Evolutionary conservation across 2,888 invertebrate genomes (phyloP), one percentile per base, ranked within the genome.

Genomic region (Anoncus sp.): DNA sequence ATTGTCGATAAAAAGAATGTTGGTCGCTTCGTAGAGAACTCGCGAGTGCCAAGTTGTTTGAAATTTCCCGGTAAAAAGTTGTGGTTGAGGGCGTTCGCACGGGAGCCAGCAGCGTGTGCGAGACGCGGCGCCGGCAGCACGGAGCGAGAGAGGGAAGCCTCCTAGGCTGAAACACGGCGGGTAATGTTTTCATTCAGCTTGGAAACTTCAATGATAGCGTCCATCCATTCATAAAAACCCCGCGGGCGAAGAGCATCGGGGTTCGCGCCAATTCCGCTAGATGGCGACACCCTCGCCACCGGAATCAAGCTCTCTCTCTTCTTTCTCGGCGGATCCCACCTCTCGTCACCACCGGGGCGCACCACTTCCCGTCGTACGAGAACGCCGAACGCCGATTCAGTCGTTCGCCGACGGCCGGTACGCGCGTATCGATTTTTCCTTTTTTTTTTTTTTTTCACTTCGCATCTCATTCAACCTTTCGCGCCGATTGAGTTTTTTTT

Each of bases 171-270:
- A 45, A 59, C 63, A 69, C 77, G 69, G 67, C 53, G 77, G 81
- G 85, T 84, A 84, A 87, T 90, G 90, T 90, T 90, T 91, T 90
- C 91, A 91, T 91, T 91, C 90, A 91, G 90, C 89, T 84, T 88
- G 88, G 88, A 89, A 90, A 90, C 90, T 90, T 91, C 90, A 91
- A 91, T 91, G 91, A 91, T 91, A 91, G 90, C 90, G 89, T 90
- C 90, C 88, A 90, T 89, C 90, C 91, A 91, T 91, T 91, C 91
- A 91, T 91, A 91, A 91, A 90, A 91, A 91, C 90, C 88, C 71
- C 86, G 85, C 85, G 82, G 85, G 86, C 73, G 53, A 75, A 62
- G 74, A 47, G 75, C 83, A 84, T 84, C 81, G 82, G 84, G 85
- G 60, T 77, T 73, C 31, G 55, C 47, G 31, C 43, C 24, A 24